These are phyloP conservation scores for Alcedo quadribrachys DNA, from an alignment of 2,797 vertebrate genomes.

Conservation along the genomic window DNA sequence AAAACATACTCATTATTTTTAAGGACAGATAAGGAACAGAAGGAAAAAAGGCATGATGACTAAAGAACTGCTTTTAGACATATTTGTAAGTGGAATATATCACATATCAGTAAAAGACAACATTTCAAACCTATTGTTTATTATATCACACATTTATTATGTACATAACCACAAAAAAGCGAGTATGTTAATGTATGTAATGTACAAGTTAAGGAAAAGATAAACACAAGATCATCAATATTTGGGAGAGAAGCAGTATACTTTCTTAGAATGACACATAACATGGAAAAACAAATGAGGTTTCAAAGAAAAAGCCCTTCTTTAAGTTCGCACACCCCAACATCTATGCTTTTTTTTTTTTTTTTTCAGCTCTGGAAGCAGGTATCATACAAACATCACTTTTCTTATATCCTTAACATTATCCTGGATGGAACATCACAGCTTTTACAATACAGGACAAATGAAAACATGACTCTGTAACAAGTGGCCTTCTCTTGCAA, in stretches of 20 bases:
- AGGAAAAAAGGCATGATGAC: neutral
- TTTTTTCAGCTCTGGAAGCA: neutral
- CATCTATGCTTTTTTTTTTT: neutral
- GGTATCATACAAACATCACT: neutral
- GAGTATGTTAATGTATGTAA: neutral
- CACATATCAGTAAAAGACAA: neutral
- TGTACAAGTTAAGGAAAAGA: neutral
- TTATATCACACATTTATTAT: neutral
- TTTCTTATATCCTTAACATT: neutral
- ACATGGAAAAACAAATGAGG: neutral
- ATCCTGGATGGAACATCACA: neutral
- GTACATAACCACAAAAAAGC: neutral
- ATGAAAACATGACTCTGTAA: neutral
- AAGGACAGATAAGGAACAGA: constrained; percentile 11
- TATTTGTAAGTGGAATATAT: neutral
- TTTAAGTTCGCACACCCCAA: neutral
- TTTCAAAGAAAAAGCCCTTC: neutral
- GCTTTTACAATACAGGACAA: neutral
- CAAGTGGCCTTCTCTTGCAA: neutral
- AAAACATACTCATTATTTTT: constrained; percentile 4
- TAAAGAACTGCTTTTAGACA: neutral
- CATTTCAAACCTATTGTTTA: neutral
- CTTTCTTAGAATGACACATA: neutral
- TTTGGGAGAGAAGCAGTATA: neutral
- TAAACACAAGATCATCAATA: neutral